Base-by-base conservation (phyloP, 2,113 vertebrate genomes). In the Bubo scandiacus region DNA sequence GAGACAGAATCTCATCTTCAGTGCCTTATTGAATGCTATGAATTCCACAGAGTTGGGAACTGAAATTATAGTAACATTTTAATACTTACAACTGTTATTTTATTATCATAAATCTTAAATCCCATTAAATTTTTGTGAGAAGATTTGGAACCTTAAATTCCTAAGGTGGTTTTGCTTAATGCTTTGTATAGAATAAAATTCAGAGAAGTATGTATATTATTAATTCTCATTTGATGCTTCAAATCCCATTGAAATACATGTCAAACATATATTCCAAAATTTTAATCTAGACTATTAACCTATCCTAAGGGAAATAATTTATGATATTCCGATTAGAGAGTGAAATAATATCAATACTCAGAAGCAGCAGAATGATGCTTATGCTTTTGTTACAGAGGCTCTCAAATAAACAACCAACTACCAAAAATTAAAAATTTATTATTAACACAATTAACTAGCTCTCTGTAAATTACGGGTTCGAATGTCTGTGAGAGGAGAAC, bases 341-440 rank as follows among this genome's bases (percentile, higher is more conserved):
- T 59, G 45, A 66, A 81, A 66, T 57, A 61, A 25, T 58, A 61
- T 19, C 23, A 38, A 51, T 66, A 47, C 5, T 38, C 16, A 26
- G 22, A 78, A 61, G 10, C 8, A 54, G 13, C 9, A 78, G 15
- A 88, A 73, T 57, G 6, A 68, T 32, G 22, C 22, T 58, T 62
- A 42, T 0, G 0, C 3, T 68, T 58, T 62, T 45, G 16, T 45
- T 45, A 45, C 16, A 45, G 43, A 45, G 43, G 43, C 43, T 45
- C 43, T 45, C 43, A 45, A 45, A 45, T 45, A 45, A 45, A 45
- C 43, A 45, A 45, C 43, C 4, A 45, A 45, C 43, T 45, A 45
- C 43, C 16, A 45, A 45, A 45, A 45, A 18, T 45, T 45, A 17
- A 45, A 45, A 45, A 45, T 8, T 45, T 45, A 45, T 45, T 45